These are phyloP conservation scores for Leptinotarsa texana DNA, from an alignment of 1,140 invertebrate genomes.

Conservation along the genomic window DNA sequence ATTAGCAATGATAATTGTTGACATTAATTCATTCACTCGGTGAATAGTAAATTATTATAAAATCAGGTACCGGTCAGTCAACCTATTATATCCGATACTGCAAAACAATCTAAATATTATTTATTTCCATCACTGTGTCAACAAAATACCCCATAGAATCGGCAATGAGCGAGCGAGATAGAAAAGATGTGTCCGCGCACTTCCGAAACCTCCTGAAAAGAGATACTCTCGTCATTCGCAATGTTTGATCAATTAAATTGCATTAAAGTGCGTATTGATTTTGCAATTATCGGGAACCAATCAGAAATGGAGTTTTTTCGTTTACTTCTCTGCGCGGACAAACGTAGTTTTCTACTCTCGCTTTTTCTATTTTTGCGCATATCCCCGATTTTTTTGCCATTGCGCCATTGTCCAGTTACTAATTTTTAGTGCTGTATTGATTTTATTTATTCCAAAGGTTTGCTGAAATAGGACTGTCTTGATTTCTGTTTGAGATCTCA, in stretches of 20 bases:
- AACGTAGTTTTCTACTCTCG: slow-evolving; percentile 51
- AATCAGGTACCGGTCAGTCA: too few species aligned
- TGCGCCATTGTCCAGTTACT: slow-evolving; percentile 56
- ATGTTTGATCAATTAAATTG: slow-evolving; percentile 54
- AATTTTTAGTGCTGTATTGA: slow-evolving; percentile 56
- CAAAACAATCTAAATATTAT: not conserved
- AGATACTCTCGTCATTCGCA: slow-evolving; percentile 31
- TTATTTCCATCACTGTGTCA: not conserved
- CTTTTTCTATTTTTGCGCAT: slow-evolving; percentile 56
- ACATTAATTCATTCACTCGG: too few species aligned
- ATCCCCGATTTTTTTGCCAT: slow-evolving; percentile 55
- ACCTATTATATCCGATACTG: too few species aligned
- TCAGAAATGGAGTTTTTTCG: slow-evolving; percentile 55
- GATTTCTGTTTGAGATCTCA: not conserved
- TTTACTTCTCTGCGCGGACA: slow-evolving; percentile 43
- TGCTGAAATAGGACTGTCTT: not conserved
- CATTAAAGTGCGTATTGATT: slow-evolving; percentile 55
- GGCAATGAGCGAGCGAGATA: slow-evolving; percentile 15
- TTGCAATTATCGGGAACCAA: slow-evolving; percentile 58
- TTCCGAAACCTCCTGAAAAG: not conserved
- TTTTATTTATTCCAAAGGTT: slow-evolving; percentile 51
- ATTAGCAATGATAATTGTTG: too few species aligned
- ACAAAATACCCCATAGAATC: slow-evolving; percentile 8
- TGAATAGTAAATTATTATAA: too few species aligned
- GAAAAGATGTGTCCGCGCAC: slow-evolving; percentile 19